Percentiles rank a stretch among this genome's conserved stretches.
phyloP scores from a whole-genome alignment of 2,888 invertebrate genomes.

The Andrena minutula region DNA sequence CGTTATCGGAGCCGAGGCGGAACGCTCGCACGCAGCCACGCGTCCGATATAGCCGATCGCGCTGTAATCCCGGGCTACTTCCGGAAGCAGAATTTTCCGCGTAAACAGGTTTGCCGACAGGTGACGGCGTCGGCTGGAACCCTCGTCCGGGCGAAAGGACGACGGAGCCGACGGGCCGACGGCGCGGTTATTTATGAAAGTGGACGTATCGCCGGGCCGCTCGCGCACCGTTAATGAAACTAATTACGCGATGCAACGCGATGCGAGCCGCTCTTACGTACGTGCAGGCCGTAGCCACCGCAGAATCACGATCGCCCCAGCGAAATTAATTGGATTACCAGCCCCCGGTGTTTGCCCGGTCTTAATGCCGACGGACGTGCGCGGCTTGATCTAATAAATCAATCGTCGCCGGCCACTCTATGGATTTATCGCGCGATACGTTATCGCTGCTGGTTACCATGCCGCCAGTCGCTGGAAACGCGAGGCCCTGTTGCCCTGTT shows the following conservation, averaged over 20 bases:
- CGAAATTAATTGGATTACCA: slow-evolving; percentile 67
- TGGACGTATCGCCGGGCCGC: slow-evolving; percentile 37
- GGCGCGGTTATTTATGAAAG: slow-evolving; percentile 37
- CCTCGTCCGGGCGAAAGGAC: neutral
- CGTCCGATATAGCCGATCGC: slow-evolving; percentile 16
- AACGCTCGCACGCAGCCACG: neutral
- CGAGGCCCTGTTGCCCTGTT: neutral
- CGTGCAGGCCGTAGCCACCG: slow-evolving; percentile 21
- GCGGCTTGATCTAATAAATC: slow-evolving; percentile 63
- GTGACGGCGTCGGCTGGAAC: neutral
- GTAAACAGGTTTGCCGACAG: slow-evolving; percentile 2
- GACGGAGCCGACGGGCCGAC: neutral
- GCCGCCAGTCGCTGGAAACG: slow-evolving; percentile 16
- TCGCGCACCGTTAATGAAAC: slow-evolving; percentile 61
- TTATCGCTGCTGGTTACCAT: slow-evolving; percentile 53
- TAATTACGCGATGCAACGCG: slow-evolving; percentile 61
- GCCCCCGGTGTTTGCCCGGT: slow-evolving; percentile 54
- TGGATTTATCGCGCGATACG: slow-evolving; percentile 58
- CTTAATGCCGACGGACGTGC: slow-evolving; percentile 58
- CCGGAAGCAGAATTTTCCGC: slow-evolving; percentile 14
- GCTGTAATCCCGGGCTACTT: neutral
- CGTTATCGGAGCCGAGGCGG: slow-evolving; percentile 28
- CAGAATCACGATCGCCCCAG: slow-evolving; percentile 60
- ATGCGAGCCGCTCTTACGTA: slow-evolving; percentile 58
- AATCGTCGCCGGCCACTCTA: slow-evolving; percentile 50